phyloP scores from a whole-genome alignment of 2,888 invertebrate genomes.

The Harmothoe impar region DNA sequence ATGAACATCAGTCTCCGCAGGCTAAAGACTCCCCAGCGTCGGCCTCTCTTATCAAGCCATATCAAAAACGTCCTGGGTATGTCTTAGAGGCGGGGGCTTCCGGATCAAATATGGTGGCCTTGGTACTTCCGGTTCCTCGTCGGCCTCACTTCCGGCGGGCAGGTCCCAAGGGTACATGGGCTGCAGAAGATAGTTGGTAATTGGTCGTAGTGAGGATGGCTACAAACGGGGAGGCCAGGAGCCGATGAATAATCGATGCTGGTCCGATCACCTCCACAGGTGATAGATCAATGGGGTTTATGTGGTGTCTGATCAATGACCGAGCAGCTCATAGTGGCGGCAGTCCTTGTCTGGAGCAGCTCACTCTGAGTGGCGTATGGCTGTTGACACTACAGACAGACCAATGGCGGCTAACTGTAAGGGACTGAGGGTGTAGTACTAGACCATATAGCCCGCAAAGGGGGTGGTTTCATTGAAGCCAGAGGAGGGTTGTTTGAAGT shows the following conservation, averaged over 20 bases:
- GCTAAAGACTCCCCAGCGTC: background rate
- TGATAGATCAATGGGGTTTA: constrained; percentile 18
- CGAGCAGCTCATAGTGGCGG: constrained; percentile 12
- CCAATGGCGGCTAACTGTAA: too few species aligned
- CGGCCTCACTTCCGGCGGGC: constrained; percentile 12
- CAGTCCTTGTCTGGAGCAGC: background rate
- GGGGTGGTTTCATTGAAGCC: too few species aligned
- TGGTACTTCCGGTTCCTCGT: background rate
- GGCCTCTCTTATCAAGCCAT: background rate
- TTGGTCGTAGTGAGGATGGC: background rate
- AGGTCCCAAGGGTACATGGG: background rate
- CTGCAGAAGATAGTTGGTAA: background rate
- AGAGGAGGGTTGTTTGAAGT: too few species aligned
- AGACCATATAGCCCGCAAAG: too few species aligned
- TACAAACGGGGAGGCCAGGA: background rate
- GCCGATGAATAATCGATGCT: constrained; percentile 43
- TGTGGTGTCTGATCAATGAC: constrained; percentile 3
- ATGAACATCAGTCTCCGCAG: background rate
- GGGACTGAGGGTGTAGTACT: too few species aligned
- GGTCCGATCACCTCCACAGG: constrained; percentile 19
- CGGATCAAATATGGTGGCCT: constrained; percentile 36
- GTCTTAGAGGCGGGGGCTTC: background rate
- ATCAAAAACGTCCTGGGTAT: background rate
- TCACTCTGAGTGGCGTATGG: too few species aligned
- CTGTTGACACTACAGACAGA: too few species aligned